A percentile compares a stretch with the other conserved stretches of the same genome.
Conservation (phyloP, 2,113 vertebrate species). For the Chaetodon trifascialis region DNA sequence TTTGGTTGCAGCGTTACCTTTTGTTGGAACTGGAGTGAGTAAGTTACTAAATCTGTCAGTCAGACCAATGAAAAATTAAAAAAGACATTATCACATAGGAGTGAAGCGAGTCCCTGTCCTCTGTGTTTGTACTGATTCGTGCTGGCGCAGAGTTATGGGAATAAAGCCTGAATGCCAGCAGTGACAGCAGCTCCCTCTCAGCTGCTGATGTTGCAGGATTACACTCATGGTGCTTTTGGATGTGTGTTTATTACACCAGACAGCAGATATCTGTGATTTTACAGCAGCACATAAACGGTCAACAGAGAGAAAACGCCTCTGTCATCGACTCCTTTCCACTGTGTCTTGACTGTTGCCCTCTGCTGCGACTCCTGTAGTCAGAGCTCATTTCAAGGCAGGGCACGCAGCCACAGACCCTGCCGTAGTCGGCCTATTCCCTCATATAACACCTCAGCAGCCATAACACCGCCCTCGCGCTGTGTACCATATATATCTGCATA, state of each 20-base stretch:
- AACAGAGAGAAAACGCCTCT: slow-evolving; percentile 39
- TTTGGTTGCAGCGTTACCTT: slow-evolving; percentile 4
- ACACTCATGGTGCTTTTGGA: slow-evolving; percentile 17
- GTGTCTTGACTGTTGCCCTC: slow-evolving; percentile 63
- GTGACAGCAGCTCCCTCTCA: slow-evolving; percentile 33
- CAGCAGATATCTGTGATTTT: slow-evolving; percentile 42
- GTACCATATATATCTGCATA: slow-evolving; percentile 54
- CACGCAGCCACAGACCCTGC: slow-evolving; percentile 46
- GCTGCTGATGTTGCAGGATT: slow-evolving; percentile 14
- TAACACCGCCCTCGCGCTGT: slow-evolving; percentile 37
- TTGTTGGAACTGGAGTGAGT: not conserved
- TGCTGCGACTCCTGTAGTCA: slow-evolving; percentile 35
- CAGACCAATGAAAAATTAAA: slow-evolving; percentile 12
- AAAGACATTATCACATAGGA: not conserved
- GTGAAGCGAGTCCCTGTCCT: not conserved
- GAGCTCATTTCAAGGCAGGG: slow-evolving; percentile 59
- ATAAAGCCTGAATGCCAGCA: not conserved
- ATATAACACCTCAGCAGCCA: slow-evolving; percentile 52
- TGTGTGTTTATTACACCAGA: slow-evolving; percentile 39
- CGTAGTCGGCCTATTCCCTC: slow-evolving; percentile 31
- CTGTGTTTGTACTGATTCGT: slow-evolving; percentile 12
- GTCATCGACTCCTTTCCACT: slow-evolving; percentile 34
- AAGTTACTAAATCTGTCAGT: not conserved
- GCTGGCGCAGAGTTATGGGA: not conserved
- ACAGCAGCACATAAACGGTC: slow-evolving; percentile 40